Evolutionary conservation across 2,888 invertebrate genomes (phyloP).

Genomic region (Tribolium freemani): DNA sequence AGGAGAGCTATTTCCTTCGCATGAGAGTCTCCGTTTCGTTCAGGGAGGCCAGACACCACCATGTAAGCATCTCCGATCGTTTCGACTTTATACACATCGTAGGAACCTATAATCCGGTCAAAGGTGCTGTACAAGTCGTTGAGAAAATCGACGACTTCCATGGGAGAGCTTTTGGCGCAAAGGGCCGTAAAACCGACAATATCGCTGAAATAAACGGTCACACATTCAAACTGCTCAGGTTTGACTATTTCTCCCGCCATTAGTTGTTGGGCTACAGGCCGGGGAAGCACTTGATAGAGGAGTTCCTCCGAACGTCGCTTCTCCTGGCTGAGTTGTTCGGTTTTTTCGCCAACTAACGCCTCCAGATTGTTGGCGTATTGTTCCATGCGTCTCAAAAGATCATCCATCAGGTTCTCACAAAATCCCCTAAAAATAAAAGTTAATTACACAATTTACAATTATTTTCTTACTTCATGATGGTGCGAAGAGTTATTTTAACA

Average conservation of each 20-base stretch:
- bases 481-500: slow-evolving; percentile 77
- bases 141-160: slow-evolving; percentile 88
- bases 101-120: slow-evolving; percentile 95
- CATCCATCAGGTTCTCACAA: slow-evolving; percentile 94
- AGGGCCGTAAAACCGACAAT: slow-evolving; percentile 94
- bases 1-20: slow-evolving; percentile 90
- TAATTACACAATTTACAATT: too few species aligned
- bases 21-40: slow-evolving; percentile 90
- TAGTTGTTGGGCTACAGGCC: slow-evolving; percentile 91
- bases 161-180: slow-evolving; percentile 91
- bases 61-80: slow-evolving; percentile 93
- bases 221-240: slow-evolving; percentile 93
- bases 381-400: slow-evolving; percentile 94
- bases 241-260: slow-evolving; percentile 93
- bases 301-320: slow-evolving; percentile 96
- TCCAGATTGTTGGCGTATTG: slow-evolving; percentile 98
- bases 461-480: slow-evolving; percentile 75
- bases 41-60: slow-evolving; percentile 92
- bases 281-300: slow-evolving; percentile 86
- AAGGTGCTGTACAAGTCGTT: slow-evolving; percentile 98
- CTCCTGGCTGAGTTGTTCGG: slow-evolving; percentile 93
- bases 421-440: slow-evolving; percentile 75
- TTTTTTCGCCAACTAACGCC: slow-evolving; percentile 94
- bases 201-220: slow-evolving; percentile 96
- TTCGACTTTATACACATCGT: slow-evolving; percentile 97